A percentile compares a stretch with the other conserved stretches of the same genome.
phyloP scores from a whole-genome alignment of 2,888 invertebrate species.

The Andrena praecox region DNA sequence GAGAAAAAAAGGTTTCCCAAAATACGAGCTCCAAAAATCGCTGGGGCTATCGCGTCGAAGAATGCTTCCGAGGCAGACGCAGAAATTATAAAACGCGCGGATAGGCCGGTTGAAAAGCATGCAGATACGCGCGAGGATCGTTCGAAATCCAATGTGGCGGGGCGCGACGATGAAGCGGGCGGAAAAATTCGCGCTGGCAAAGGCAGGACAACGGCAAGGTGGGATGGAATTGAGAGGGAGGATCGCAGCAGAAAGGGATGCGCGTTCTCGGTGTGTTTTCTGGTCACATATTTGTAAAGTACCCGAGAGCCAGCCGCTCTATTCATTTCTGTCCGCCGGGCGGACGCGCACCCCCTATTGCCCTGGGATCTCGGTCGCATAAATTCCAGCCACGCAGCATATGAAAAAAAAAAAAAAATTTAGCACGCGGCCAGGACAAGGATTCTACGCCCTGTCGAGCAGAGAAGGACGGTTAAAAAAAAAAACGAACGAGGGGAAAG shows the following conservation, averaged over 20 bases:
- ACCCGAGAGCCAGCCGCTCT: conserved; percentile 78
- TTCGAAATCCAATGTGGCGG: not conserved
- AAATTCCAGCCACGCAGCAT: conserved; percentile 79
- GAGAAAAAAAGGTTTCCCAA: not conserved
- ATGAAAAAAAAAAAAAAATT: conserved; percentile 71
- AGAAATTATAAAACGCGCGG: conserved; percentile 7
- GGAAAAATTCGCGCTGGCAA: conserved; percentile 30
- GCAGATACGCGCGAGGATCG: not conserved
- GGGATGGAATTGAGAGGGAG: conserved; percentile 42
- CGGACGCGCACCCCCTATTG: conserved; percentile 68
- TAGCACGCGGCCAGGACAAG: conserved; percentile 54
- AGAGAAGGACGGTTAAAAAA: conserved; percentile 22
- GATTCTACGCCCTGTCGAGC: conserved; percentile 44
- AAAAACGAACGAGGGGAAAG: conserved; percentile 12
- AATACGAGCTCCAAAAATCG: not conserved
- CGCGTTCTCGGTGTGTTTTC: conserved; percentile 78
- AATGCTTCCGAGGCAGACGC: conserved; percentile 19
- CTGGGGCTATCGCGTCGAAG: not conserved
- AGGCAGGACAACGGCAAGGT: conserved; percentile 30
- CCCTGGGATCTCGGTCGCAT: conserved; percentile 74
- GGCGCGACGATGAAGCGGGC: conserved; percentile 8
- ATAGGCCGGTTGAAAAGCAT: not conserved
- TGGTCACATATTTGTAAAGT: conserved; percentile 83
- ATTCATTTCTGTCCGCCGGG: conserved; percentile 80
- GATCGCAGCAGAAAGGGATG: conserved; percentile 41